Evolutionary conservation across 2,888 invertebrate species (phyloP).

Genomic region (Acanthosepion pharaonis): DNA sequence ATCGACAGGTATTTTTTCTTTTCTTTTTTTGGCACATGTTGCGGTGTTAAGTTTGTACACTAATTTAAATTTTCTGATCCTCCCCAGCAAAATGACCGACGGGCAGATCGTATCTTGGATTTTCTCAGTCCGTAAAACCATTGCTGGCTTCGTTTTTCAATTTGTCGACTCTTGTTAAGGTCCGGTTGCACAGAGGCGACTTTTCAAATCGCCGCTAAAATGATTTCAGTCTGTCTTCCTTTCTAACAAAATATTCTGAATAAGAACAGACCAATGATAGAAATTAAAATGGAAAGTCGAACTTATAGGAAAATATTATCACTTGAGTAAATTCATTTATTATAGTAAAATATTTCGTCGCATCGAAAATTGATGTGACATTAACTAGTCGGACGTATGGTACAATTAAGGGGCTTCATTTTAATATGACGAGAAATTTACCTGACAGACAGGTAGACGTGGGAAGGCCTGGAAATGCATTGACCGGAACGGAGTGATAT

Average conservation of each 20-base stretch:
- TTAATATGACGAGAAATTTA: too few relatives aligned
- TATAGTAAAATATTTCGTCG: too few relatives aligned
- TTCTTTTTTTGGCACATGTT: not conserved
- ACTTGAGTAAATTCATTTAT: too few relatives aligned
- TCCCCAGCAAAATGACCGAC: not conserved
- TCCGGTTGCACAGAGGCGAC: not conserved
- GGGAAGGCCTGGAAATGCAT: too few relatives aligned
- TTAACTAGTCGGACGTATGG: too few relatives aligned
- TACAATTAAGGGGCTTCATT: too few relatives aligned
- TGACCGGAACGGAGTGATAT: too few relatives aligned
- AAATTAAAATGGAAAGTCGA: too few relatives aligned
- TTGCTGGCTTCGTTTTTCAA: not conserved
- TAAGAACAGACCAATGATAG: not conserved
- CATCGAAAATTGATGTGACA: too few relatives aligned
- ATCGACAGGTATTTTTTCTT: too few relatives aligned
- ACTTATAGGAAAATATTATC: too few relatives aligned
- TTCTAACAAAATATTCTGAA: not conserved
- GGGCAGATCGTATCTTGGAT: not conserved
- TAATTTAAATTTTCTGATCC: not conserved
- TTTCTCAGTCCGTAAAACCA: not conserved
- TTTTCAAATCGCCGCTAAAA: not conserved
- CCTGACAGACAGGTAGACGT: too few relatives aligned
- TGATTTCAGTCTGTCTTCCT: not conserved
- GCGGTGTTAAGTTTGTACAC: not conserved
- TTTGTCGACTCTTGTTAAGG: not conserved